These are phyloP conservation scores for Orthosia incerta DNA, from an alignment of 2,888 invertebrate genomes.

Conservation along the genomic window DNA sequence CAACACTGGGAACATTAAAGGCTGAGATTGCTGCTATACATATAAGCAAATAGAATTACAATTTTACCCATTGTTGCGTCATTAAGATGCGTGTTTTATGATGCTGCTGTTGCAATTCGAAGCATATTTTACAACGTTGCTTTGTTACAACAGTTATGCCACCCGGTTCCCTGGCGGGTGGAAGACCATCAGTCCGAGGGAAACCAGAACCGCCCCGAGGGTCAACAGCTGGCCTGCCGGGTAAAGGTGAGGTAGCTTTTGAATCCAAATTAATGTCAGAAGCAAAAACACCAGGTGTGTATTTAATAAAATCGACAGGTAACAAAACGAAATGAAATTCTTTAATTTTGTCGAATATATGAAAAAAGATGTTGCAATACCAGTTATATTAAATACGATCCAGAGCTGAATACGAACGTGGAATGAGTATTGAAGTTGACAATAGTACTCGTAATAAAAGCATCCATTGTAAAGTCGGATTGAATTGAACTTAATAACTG, in stretches of 20 bases:
- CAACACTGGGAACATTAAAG: too few relatives aligned
- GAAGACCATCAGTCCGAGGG: conserved; percentile 86
- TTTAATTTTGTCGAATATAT: too few relatives aligned
- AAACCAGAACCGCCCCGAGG: conserved; percentile 86
- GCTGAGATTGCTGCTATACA: background rate
- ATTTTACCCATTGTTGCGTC: background rate
- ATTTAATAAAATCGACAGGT: too few relatives aligned
- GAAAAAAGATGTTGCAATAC: too few relatives aligned
- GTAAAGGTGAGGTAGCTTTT: conserved; percentile 67
- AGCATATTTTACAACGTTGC: background rate
- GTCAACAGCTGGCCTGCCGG: conserved; percentile 86
- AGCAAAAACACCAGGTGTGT: background rate
- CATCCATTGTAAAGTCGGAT: conserved; percentile 38
- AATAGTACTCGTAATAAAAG: conserved; percentile 25
- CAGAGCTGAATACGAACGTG: conserved; percentile 10
- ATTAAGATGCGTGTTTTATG: conserved; percentile 18
- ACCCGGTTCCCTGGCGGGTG: conserved; percentile 81
- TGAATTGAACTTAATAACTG: conserved; percentile 33
- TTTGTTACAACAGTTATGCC: conserved; percentile 73
- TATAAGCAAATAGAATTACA: background rate
- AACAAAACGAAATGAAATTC: too few relatives aligned
- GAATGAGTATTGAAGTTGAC: conserved; percentile 28
- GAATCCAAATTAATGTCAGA: conserved; percentile 18
- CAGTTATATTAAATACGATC: too few relatives aligned
- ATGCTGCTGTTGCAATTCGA: background rate